Evolutionary conservation across 2,113 vertebrate genomes (phyloP).

Genomic region (Murina feae): DNA sequence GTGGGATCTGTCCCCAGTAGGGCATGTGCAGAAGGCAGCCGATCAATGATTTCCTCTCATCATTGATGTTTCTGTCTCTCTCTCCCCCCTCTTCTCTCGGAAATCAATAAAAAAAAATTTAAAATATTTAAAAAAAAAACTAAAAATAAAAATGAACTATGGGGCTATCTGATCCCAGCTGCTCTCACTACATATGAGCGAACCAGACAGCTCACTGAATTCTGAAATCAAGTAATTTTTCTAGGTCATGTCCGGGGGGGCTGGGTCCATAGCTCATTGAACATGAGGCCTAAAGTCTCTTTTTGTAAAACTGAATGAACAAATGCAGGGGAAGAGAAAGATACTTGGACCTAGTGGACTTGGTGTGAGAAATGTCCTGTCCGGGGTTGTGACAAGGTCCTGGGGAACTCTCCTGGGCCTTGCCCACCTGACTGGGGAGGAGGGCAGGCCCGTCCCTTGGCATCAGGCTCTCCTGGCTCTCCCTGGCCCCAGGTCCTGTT

Average conservation of each 20-base stretch:
- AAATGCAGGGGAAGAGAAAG: neutral
- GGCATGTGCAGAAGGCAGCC: too few relatives aligned
- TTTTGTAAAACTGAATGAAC: neutral
- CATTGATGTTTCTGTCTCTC: too few relatives aligned
- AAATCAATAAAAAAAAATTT: too few relatives aligned
- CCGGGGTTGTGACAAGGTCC: neutral
- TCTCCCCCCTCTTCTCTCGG: too few relatives aligned
- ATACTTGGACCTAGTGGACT: neutral
- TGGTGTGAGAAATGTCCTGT: neutral
- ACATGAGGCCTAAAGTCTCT: neutral
- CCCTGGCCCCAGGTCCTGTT: neutral
- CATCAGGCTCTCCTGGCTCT: neutral
- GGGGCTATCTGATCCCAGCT: neutral
- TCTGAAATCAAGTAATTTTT: slow-evolving; percentile 18
- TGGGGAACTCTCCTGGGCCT: neutral
- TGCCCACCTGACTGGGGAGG: neutral
- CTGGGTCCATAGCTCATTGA: neutral
- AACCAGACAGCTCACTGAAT: neutral
- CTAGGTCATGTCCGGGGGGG: neutral
- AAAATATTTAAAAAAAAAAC: too few relatives aligned
- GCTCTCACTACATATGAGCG: neutral
- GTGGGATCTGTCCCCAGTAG: too few relatives aligned
- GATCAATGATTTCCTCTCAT: too few relatives aligned
- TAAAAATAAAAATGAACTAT: neutral
- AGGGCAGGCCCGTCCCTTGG: neutral